Base-by-base conservation (phyloP, 2,888 invertebrate genomes). In the Megamerina dolium region DNA sequence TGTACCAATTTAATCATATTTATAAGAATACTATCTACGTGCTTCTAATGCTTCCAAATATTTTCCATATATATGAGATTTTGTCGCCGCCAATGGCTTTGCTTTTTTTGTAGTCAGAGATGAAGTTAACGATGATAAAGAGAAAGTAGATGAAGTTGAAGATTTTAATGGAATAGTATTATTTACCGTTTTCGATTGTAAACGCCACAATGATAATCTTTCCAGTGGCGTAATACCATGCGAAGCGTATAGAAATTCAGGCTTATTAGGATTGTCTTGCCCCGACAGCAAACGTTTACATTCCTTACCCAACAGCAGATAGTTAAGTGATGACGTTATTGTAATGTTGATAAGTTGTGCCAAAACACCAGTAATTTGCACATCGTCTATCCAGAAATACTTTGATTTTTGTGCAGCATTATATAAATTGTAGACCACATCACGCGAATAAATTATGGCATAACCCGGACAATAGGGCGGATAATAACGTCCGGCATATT, bases 351-450 rank as follows among this genome's bases (percentile, higher is more conserved):
- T 68, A 50, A 72, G 70, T 54, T 73, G 70, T 10, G 77, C 75
- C 42, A 82, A 61, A 1, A 78, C 73, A 18, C 87, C 88, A 0
- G 88, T 87, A 27, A 88, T 75, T 57, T 83, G 85, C 26, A 85
- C 85, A 65, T 88, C 88, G 61, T 89, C 88, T 37, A 88, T 83
- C 88, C 88, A 88, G 72, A 88, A 87, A 61, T 83, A 87, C 2
- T 77, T 78, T 3, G 75, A 69, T 6, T 66, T 70, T 56, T 82
- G 80, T 2, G 83, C 82, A 35, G 76, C 75, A 41, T 71, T 72
- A 37, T 81, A 78, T 12, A 83, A 67, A 20, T 74, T 70, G 44
- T 73, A 73, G 13, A 77, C 77, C 29, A 78, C 77, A 60, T 83
- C 82, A 31, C 76, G 74, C 1, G 83, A 82, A 58, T 83, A 82